Evolutionary conservation across 2,888 invertebrate species (phyloP), one percentile per base, ranked within the genome.

Genomic region (Melanargia galathea): DNA sequence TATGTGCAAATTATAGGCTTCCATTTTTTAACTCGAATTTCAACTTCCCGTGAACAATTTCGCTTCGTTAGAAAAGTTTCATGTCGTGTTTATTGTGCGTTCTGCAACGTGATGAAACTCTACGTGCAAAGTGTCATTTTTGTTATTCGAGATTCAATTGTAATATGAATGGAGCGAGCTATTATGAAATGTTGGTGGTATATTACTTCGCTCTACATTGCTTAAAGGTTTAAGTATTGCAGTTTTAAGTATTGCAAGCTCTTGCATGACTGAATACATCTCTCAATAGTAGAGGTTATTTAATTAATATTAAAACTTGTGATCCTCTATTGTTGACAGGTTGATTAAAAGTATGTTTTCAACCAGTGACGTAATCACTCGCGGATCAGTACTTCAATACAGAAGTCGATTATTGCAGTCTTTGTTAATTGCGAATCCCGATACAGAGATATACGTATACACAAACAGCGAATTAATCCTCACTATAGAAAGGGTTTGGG

Each of bases 1-100:
- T 91, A 89, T 89, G 89, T 90, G 88, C 85, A 91, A 91, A 91
- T 91, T 91, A 89, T 88, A 89, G 89, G 80, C 82, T 86, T 77
- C 81, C 84, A 84, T 91, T 91, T 91, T 90, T 89, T 83, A 87
- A 82, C 80, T 83, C 77, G 76, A 76, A 78, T 83, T 84, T 81
- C 81, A 79, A 71, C 70, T 67, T 66, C 74, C 75, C 67, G 70
- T 66, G 82, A 82, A 88, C 86, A 89, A 87, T 87, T 79, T 78
- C 75, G 76, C 78, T 86, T 87, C 90, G 81, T 89, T 89, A 86
- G 84, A 87, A 85, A 86, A 86, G 80, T 86, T 88, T 80, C 78
- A 79, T 75, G 76, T 56, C 62, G 56, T 60, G 54, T 55, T 66
- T 57, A 45, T 60, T 62, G 33, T 63, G 38, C 40, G 55, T 56